A percentile compares a stretch with the other conserved stretches of the same genome.
These are phyloP conservation scores for Caranx melampygus DNA, from an alignment of 2,113 vertebrate genomes.

Conservation along the genomic window DNA sequence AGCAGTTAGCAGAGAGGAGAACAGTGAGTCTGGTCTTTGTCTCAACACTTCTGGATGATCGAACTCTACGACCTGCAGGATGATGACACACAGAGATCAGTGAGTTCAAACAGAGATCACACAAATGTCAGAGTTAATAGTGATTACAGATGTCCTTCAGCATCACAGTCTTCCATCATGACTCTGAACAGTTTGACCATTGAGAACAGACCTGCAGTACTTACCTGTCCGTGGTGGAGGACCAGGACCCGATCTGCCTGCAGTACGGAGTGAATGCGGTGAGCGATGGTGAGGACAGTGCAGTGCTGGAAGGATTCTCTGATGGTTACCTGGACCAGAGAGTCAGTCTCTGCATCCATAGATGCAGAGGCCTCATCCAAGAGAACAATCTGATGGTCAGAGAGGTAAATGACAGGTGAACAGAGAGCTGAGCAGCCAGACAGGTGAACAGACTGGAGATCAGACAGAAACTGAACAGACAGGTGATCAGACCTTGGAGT, in stretches of 20 bases:
- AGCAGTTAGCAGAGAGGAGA: slow-evolving; percentile 72
- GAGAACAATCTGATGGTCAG: slow-evolving; percentile 81
- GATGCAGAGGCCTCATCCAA: slow-evolving; percentile 86
- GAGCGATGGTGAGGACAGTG: slow-evolving; percentile 85
- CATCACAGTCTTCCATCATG: background rate
- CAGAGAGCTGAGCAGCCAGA: background rate
- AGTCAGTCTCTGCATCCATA: slow-evolving; percentile 84
- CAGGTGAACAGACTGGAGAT: too few relatives aligned
- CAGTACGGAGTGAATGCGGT: slow-evolving; percentile 84
- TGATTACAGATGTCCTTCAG: too few relatives aligned
- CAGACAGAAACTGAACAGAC: too few relatives aligned
- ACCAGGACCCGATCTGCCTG: slow-evolving; percentile 83
- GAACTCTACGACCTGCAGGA: slow-evolving; percentile 79
- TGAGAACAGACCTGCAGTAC: too few relatives aligned
- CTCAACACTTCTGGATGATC: slow-evolving; percentile 81
- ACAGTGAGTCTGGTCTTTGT: slow-evolving; percentile 79
- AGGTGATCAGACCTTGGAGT: slow-evolving; percentile 76
- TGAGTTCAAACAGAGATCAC: background rate
- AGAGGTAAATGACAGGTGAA: too few relatives aligned
- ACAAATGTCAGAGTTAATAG: background rate
- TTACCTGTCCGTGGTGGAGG: slow-evolving; percentile 83
- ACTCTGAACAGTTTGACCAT: background rate
- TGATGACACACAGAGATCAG: background rate
- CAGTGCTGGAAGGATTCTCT: slow-evolving; percentile 80
- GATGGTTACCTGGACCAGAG: slow-evolving; percentile 82